phyloP scores from a whole-genome alignment of 2,113 vertebrate genomes.

The Leptobrachium leishanense region DNA sequence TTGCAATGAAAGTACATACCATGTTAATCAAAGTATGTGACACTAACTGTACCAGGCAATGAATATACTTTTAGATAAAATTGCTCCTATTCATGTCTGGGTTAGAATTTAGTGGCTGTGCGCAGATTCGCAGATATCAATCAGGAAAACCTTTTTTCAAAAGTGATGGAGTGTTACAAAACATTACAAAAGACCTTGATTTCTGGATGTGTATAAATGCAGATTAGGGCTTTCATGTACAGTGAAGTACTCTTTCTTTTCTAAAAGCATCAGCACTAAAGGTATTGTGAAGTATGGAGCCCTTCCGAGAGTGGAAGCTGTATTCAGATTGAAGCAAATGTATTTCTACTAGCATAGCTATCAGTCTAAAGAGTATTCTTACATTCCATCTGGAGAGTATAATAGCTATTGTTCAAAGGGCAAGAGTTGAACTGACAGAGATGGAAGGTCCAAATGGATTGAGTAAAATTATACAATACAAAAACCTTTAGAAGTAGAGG shows the following conservation, averaged over 20 bases:
- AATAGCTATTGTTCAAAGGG: not conserved
- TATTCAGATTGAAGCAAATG: constrained; percentile 35
- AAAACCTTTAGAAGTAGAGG: not conserved
- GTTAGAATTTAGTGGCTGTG: constrained; percentile 32
- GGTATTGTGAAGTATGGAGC: constrained; percentile 28
- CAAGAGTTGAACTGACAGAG: not conserved
- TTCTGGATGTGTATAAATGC: constrained; percentile 38
- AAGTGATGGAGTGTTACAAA: constrained; percentile 46
- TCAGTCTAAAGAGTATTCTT: constrained; percentile 20
- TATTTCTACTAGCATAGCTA: constrained; percentile 14
- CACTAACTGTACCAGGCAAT: constrained; percentile 4
- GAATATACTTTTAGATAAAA: constrained; percentile 36
- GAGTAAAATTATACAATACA: not conserved
- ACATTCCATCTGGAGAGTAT: constrained; percentile 10
- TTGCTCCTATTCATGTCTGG: constrained; percentile 37
- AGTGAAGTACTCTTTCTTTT: constrained; percentile 39
- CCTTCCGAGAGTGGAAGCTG: constrained; percentile 28
- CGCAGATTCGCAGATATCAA: constrained; percentile 38
- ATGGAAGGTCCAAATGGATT: not conserved
- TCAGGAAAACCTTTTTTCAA: constrained; percentile 30
- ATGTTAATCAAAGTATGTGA: constrained; percentile 17
- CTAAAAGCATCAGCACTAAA: constrained; percentile 28
- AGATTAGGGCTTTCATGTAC: constrained; percentile 48
- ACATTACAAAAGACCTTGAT: constrained; percentile 47
- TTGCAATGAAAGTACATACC: constrained; percentile 23